Evolutionary conservation across 2,113 vertebrate species (phyloP).

Genomic region (Oryzias curvinotus): DNA sequence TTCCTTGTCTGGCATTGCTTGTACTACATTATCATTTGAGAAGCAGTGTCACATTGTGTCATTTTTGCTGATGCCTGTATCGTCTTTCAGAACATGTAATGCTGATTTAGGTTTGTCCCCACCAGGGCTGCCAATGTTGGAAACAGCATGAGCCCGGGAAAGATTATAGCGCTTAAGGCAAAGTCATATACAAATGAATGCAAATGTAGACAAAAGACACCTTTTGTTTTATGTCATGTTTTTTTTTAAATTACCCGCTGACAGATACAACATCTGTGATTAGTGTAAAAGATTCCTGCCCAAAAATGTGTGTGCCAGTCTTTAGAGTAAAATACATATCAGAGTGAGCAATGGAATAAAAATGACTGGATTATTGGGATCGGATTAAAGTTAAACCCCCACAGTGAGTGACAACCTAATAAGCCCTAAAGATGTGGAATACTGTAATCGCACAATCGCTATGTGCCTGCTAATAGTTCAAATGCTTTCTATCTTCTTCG

Average conservation of each 20-base stretch:
- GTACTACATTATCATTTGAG: not conserved
- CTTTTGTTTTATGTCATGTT: constrained; percentile 13
- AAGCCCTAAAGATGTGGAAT: constrained; percentile 33
- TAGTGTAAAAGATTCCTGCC: constrained; percentile 28
- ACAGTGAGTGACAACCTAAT: constrained; percentile 39
- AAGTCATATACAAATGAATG: constrained; percentile 4
- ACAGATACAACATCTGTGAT: constrained; percentile 33
- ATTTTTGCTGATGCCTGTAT: constrained; percentile 27
- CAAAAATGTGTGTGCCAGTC: constrained; percentile 3
- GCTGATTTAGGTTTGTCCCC: constrained; percentile 43
- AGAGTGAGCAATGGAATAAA: constrained; percentile 47
- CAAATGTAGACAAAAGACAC: constrained; percentile 12
- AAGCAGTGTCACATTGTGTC: constrained; percentile 34
- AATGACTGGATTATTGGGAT: constrained; percentile 52
- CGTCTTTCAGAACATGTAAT: constrained; percentile 29
- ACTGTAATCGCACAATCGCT: constrained; percentile 17
- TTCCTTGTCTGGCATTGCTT: not conserved
- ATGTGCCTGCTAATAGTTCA: constrained; percentile 2
- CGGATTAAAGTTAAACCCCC: constrained; percentile 51
- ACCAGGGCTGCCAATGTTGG: constrained; percentile 15
- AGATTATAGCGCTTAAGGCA: not conserved
- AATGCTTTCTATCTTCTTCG: not conserved
- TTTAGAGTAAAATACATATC: constrained; percentile 36
- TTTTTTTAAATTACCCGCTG: constrained; percentile 39
- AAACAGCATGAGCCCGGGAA: constrained; percentile 8